A percentile compares a stretch with the other conserved stretches of the same genome.
These are phyloP conservation scores for Cephus runcator DNA, from an alignment of 2,888 invertebrate genomes.

Conservation along the genomic window DNA sequence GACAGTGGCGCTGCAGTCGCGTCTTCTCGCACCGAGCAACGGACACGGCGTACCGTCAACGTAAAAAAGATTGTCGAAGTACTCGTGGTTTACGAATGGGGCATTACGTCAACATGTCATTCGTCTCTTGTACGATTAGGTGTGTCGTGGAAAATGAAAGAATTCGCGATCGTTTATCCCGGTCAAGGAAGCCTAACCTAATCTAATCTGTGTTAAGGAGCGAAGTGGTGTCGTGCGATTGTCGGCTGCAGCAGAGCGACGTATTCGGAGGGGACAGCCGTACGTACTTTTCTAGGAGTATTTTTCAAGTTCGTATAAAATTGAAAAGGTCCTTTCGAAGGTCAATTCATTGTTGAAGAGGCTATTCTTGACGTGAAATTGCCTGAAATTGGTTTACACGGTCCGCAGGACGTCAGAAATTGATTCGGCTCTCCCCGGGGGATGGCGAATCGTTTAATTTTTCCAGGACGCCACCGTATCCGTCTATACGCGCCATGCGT, in stretches of 20 bases:
- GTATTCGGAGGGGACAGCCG: constrained; percentile 26
- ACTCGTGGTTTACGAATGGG: neutral
- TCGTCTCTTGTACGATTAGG: neutral
- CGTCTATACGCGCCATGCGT: constrained; percentile 5
- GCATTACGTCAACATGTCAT: neutral
- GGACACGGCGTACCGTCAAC: neutral
- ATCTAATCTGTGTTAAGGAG: constrained; percentile 35
- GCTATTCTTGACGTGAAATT: constrained; percentile 65
- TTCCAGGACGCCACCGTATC: constrained; percentile 21
- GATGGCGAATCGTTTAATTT: constrained; percentile 49
- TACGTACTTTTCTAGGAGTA: constrained; percentile 22
- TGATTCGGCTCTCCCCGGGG: constrained; percentile 52
- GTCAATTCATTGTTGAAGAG: constrained; percentile 62
- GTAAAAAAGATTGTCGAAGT: neutral
- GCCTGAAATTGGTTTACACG: constrained; percentile 66
- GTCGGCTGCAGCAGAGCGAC: constrained; percentile 15
- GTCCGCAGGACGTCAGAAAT: constrained; percentile 54
- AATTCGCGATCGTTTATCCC: neutral
- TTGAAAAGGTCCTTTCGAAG: constrained; percentile 60
- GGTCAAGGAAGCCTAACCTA: constrained; percentile 35
- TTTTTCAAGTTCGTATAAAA: constrained; percentile 55
- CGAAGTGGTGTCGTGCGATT: constrained; percentile 1
- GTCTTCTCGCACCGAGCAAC: no score
- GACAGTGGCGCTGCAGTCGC: neutral
- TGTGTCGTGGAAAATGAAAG: neutral